Evolutionary conservation across 2,113 vertebrate genomes (phyloP).

Genomic region (Rousettus leschenaultii): DNA sequence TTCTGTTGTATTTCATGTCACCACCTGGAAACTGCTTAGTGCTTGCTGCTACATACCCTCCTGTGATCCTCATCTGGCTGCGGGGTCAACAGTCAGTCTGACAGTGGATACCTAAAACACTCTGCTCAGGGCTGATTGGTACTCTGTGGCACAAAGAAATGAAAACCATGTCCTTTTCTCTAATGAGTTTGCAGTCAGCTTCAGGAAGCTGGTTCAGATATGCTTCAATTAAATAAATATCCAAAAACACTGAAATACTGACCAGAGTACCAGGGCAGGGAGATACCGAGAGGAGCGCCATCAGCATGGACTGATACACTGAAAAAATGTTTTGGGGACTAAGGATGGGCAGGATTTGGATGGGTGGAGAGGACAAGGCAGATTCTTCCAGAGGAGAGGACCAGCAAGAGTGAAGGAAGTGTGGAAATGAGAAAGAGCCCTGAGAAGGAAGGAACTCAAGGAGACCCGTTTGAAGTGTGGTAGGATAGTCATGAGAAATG

Average conservation of each 20-base stretch:
- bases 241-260: rapidly evolving
- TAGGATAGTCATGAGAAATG: background rate
- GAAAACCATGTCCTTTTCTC: background rate
- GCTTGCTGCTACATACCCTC: background rate
- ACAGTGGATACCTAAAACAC: background rate
- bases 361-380: background rate
- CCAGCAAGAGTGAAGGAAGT: background rate
- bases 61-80: background rate
- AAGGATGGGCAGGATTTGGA: background rate
- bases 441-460: background rate
- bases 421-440: background rate
- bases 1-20: background rate
- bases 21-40: background rate
- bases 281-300: background rate
- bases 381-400: background rate
- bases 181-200: background rate
- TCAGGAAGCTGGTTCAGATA: background rate
- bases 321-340: no score
- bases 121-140: background rate
- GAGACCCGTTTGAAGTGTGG: background rate
- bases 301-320: background rate
- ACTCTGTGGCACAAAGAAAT: background rate
- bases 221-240: background rate
- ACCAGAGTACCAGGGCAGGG: rapidly evolving
- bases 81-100: background rate